Base-by-base conservation (phyloP, 1,140 invertebrate species). In the Kradibia gibbosae region DNA sequence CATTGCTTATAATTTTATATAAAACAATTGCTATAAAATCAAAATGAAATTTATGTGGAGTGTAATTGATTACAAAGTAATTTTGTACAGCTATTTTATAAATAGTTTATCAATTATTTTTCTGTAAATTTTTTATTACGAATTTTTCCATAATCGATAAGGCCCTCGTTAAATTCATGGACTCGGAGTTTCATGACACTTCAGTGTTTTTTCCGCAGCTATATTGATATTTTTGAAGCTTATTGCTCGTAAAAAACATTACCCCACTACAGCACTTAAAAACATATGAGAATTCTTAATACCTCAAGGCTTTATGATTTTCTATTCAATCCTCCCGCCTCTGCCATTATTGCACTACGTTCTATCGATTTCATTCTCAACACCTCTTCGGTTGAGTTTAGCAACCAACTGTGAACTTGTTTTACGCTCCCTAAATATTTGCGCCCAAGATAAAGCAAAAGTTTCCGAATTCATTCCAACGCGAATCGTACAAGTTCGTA, bases 391-490 rank as follows among this genome's bases (percentile, higher is more conserved):
- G 45, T 60, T 76, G 34, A 76, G 55, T 76, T 76, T 15, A 13
- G 25, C 55, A 45, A n/a, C 45, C 25, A n/a, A 55, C n/a, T 62
- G 55, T 45, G 74, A 76, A 76, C 55, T 76, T 62, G 74, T 62
- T 55, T 76, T 22, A 10, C 42, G 42, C 34, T 75, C 42, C 22
- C 39, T 34, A 20, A 39, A 75, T 75, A 75, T 57, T 57, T 57
- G 22, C 13, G 22, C 13, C 11, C 25, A 17, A 55, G 55, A 75
- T 75, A 75, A 55, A 60, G 36, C 36, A 17, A 76, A 62, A 57
- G 31, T 62, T 62, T 42, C n/a, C n/a, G 20, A 36, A 60, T 60
- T 45, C 55, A 28, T 13, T 48, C 25, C 48, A 48, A 10, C n/a
- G 34, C 15, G n/a, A 25, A 48, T 11, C 11, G 34, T 5, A 53